Base-by-base conservation (phyloP, 2,113 vertebrate genomes). In the Platysteira castanea region DNA sequence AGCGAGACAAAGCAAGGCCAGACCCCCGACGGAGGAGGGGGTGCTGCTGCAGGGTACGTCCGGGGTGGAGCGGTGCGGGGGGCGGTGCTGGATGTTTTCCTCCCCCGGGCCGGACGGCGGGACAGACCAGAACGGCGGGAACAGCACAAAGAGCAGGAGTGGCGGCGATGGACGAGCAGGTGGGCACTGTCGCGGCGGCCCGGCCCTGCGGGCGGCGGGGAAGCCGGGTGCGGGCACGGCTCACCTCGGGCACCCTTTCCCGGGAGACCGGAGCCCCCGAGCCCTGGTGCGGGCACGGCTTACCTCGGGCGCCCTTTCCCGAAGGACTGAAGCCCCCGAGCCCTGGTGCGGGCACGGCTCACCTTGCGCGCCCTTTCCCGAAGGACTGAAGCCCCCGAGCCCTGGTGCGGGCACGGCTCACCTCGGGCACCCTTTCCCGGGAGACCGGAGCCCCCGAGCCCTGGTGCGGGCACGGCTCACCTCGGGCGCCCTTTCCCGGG, bases 111-210 rank as follows among this genome's bases (percentile, higher is more conserved):
- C 35, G 3, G 11, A 3, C 22, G 7, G 52, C 18, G 19, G 6
- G 7, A 46, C 5, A 3, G 15, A 2, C 4, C 1, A 15, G 41
- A 24, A 1, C 19, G 23, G 41, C 60, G 35, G 31, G 60, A 42
- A 6, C 3, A 8, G 19, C 22, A 3, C 13, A 20, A 14, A 0
- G 7, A 41, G 39, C 27, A 4, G 27, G 6, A 9, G 8, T 3
- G 41, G 13, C 8, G 7, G 30, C n/a, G 37, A 84, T 87, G 95
- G 83, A 63, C 30, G 6, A 0, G 1, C 23, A 35, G 89, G 89
- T 79, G 20, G 2, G 83, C 1, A 19, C 19, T 0, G 11, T 4
- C 15, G 30, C 23, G 37, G 49, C 28, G 31, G 1, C 11, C 2
- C 13, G 9, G 31, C 18, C 6, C 27, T 27, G 10, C 24, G 42